phyloP scores from a whole-genome alignment of 2,888 invertebrate species.

The Eugnorisma glareosa region DNA sequence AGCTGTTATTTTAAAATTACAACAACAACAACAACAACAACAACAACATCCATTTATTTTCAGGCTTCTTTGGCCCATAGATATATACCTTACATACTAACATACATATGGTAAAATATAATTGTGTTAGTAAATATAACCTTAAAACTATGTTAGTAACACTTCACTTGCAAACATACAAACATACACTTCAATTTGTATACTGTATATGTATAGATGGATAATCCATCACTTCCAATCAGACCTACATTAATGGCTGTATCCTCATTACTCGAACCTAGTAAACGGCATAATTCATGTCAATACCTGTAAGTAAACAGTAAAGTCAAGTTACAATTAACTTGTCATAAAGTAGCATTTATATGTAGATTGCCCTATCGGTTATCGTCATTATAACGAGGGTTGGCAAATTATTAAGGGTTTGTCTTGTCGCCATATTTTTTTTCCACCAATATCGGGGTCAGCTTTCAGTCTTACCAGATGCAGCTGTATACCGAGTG shows the following conservation, averaged over 20 bases:
- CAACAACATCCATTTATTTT: too few species aligned
- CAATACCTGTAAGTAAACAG: constrained; percentile 6
- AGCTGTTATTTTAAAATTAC: too few species aligned
- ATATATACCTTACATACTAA: too few species aligned
- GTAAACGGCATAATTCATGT: constrained; percentile 27
- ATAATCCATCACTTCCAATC: not conserved
- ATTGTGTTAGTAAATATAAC: too few species aligned
- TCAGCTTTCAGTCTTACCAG: not conserved
- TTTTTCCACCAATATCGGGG: not conserved
- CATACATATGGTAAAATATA: too few species aligned
- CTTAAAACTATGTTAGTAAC: too few species aligned
- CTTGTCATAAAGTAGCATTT: constrained; percentile 29
- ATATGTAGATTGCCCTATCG: constrained; percentile 19
- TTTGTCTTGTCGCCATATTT: not conserved
- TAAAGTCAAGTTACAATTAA: constrained; percentile 23
- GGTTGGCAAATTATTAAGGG: constrained; percentile 32
- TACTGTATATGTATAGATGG: too few species aligned
- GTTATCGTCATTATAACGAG: constrained; percentile 28
- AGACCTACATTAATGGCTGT: constrained; percentile 1
- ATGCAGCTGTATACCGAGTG: too few species aligned
- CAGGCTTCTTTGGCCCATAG: too few species aligned
- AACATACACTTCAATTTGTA: too few species aligned
- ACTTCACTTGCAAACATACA: too few species aligned
- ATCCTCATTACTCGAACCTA: constrained; percentile 33
- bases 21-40: too few species aligned